Evolutionary conservation across 2,888 invertebrate species (phyloP).

Genomic region (Protonemura montana): DNA sequence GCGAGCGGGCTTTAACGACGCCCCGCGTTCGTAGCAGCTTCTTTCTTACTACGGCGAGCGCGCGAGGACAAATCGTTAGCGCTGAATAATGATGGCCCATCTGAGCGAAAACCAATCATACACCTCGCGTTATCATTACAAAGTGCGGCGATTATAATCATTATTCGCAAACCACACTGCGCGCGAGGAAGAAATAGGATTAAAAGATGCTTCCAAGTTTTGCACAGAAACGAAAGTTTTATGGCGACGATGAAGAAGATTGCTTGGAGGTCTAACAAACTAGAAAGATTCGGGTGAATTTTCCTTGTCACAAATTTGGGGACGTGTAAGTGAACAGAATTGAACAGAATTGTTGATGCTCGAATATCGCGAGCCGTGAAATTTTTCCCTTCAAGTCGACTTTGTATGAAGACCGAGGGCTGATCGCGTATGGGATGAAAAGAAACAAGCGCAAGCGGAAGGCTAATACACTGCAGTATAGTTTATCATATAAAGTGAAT

Average conservation of each 20-base stretch:
- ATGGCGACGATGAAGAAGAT: background rate
- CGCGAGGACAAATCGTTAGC: constrained; percentile 30
- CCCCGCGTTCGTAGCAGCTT: background rate
- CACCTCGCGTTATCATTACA: background rate
- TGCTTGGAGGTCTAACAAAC: too few relatives aligned
- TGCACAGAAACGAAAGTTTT: background rate
- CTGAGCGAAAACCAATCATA: constrained; percentile 39
- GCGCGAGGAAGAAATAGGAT: background rate
- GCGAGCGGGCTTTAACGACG: constrained; percentile 7
- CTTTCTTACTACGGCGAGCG: constrained; percentile 8
- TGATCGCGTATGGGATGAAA: background rate
- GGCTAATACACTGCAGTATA: background rate
- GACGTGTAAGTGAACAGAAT: too few relatives aligned
- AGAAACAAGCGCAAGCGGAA: background rate
- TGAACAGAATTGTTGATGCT: background rate
- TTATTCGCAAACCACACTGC: background rate
- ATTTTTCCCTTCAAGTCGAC: background rate
- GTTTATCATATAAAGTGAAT: constrained; percentile 9
- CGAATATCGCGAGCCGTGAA: background rate
- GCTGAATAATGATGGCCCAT: constrained; percentile 30
- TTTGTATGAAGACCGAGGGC: background rate
- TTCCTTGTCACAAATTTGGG: too few relatives aligned
- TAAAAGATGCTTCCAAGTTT: background rate
- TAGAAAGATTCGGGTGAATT: too few relatives aligned
- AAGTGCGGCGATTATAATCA: background rate